Conservation (phyloP, 2,113 vertebrate genomes). For the Chamaetylas fuelleborni region DNA sequence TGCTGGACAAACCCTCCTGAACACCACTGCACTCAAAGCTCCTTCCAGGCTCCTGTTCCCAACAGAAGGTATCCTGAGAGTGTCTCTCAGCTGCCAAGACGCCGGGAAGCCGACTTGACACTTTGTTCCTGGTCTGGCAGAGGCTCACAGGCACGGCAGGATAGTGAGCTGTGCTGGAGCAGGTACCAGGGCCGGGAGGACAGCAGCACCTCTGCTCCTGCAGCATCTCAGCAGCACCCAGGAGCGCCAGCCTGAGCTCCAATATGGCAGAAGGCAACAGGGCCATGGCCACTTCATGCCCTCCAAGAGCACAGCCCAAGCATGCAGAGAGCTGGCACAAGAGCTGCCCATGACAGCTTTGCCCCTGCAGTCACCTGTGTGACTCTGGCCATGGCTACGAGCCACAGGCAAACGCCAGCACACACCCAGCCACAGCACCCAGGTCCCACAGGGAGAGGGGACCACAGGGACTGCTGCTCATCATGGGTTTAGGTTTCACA, state of each 20-base stretch:
- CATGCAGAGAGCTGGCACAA: background rate
- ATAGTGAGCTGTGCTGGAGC: background rate
- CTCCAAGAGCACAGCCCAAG: background rate
- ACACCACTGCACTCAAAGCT: background rate
- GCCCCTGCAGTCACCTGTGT: background rate
- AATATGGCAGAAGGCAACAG: background rate
- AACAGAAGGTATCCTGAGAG: background rate
- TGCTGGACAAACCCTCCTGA: background rate
- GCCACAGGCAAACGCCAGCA: background rate
- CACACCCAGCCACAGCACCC: too few relatives aligned
- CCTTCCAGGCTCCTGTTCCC: background rate
- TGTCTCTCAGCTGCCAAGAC: background rate
- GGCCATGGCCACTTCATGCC: background rate
- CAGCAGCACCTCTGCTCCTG: background rate
- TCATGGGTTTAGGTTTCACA: background rate
- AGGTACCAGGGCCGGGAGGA: background rate
- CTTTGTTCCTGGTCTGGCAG: background rate
- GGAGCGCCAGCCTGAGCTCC: background rate
- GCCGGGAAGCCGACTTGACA: background rate
- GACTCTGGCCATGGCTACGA: background rate
- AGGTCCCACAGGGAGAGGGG: background rate
- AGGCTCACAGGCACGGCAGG: background rate
- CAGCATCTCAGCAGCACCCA: background rate
- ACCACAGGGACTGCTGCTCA: rapidly evolving
- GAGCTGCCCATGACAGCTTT: too few relatives aligned